Base-by-base conservation (phyloP, 1,140 invertebrate genomes). In the Heliconius nattereri region DNA sequence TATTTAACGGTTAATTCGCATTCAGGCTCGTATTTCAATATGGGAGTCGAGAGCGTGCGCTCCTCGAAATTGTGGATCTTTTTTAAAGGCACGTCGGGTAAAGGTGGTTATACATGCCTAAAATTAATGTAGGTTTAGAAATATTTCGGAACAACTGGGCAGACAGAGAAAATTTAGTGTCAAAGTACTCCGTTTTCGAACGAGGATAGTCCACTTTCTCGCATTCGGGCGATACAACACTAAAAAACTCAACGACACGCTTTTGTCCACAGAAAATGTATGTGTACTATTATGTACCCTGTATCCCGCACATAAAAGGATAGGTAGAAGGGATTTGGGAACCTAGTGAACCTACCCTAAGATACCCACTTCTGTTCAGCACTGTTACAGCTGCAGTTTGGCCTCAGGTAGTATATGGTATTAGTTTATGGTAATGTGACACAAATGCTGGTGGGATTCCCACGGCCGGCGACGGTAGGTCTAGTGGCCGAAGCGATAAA, bases 391-490 rank as follows among this genome's bases (percentile, higher is more conserved):
- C 7, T 35, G 32, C 32, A 1, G 6, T 5, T 35, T 35, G 13
- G 13, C 40, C 0, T 45, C 13, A 57, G 9, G n/a, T 57, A 13
- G 13, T 5, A 66, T 5, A 66, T 26, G 11, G 23, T 8, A 66
- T 66, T 29, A 66, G 60, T 13, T 92, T 92, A 92, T 92, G 90
- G 80, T 85, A 92, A 92, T 91, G 78, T 74, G 60, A 77, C 76
- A 81, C 76, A 81, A 85, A 76, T 84, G 83, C 86, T 82, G 80
- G 83, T 78, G 76, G 71, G 79, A 81, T 90, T 92, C 86, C 87
- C 90, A 91, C 90, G 86, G 79, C 75, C 71, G 91, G 91, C 90
- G 91, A 90, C 91, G 85, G 74, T 81, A 84, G 83, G 91, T 93
- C 91, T 93, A 84, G 87, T 90, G 91, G 90, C 86, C 87, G 85